Percentiles rank a stretch among this genome's conserved stretches.
Conservation (phyloP, 1,140 invertebrate genomes). For the Bemisia tabaci region DNA sequence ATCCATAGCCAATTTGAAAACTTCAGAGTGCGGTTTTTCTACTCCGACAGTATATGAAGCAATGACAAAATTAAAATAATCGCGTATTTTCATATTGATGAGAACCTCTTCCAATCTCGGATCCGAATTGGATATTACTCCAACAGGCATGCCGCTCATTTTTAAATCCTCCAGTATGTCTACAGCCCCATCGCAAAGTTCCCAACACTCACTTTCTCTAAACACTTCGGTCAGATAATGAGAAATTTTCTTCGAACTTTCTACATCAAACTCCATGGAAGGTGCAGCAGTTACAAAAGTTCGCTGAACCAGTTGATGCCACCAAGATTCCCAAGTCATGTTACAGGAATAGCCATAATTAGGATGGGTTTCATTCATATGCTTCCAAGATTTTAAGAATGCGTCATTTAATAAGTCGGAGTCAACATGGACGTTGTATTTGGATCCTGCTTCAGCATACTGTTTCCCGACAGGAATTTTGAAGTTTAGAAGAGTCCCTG, state of each 20-base stretch:
- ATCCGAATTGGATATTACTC: constrained; percentile 83
- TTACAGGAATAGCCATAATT: constrained; percentile 54
- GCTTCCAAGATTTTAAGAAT: constrained; percentile 45
- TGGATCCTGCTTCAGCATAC: constrained; percentile 50
- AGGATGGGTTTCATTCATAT: constrained; percentile 50
- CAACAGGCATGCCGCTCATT: constrained; percentile 38
- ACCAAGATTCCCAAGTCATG: constrained; percentile 65
- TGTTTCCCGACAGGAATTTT: constrained; percentile 48
- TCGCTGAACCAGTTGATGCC: constrained; percentile 32
- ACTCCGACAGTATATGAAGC: constrained; percentile 53
- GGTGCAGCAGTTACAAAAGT: neutral
- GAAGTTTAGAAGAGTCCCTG: constrained; percentile 64
- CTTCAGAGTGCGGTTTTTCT: constrained; percentile 56
- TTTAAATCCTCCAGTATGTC: constrained; percentile 45
- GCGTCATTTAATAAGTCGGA: constrained; percentile 40
- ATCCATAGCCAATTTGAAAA: constrained; percentile 38
- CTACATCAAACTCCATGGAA: constrained; percentile 23
- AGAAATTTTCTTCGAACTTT: constrained; percentile 38
- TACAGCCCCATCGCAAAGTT: constrained; percentile 43
- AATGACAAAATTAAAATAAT: constrained; percentile 68
- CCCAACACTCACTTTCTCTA: constrained; percentile 53
- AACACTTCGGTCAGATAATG: constrained; percentile 44
- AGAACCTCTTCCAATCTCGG: constrained; percentile 55
- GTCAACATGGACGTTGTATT: constrained; percentile 49
- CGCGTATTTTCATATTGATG: constrained; percentile 40